Evolutionary conservation across 2,888 invertebrate genomes (phyloP).

Genomic region (Lumbricus terrestris): DNA sequence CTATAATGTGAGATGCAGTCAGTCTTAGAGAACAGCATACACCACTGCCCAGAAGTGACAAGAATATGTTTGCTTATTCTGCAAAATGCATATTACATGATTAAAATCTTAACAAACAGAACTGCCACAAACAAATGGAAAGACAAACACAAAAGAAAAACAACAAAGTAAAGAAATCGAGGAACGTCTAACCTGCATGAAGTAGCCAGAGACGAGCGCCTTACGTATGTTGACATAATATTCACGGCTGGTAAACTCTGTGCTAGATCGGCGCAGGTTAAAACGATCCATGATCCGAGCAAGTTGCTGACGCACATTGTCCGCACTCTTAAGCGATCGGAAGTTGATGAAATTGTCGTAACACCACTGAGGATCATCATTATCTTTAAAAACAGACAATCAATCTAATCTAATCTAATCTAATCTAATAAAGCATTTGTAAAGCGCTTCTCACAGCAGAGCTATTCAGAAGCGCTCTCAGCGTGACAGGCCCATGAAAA

Average conservation of each 20-base stretch:
- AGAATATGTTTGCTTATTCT: too few relatives aligned
- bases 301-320: conserved; percentile 94
- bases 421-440: too few relatives aligned
- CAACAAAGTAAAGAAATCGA: neutral
- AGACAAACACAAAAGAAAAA: neutral
- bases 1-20: too few relatives aligned
- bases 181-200: conserved; percentile 84
- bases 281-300: conserved; percentile 98
- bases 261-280: conserved; percentile 86
- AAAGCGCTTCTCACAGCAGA: too few relatives aligned
- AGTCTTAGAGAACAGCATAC: too few relatives aligned
- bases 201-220: conserved; percentile 96
- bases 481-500: too few relatives aligned
- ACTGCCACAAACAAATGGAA: neutral
- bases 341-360: conserved; percentile 99
- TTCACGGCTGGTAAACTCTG: conserved; percentile 96
- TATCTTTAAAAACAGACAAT: conserved; percentile 71
- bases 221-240: conserved; percentile 98
- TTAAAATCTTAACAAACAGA: neutral
- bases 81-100: neutral
- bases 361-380: conserved; percentile 98
- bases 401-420: too few relatives aligned
- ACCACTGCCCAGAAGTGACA: too few relatives aligned
- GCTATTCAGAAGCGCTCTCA: too few relatives aligned
- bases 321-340: conserved; percentile 94